phyloP scores from a whole-genome alignment of 2,797 vertebrate genomes.

The Semaprochilodus insignis region DNA sequence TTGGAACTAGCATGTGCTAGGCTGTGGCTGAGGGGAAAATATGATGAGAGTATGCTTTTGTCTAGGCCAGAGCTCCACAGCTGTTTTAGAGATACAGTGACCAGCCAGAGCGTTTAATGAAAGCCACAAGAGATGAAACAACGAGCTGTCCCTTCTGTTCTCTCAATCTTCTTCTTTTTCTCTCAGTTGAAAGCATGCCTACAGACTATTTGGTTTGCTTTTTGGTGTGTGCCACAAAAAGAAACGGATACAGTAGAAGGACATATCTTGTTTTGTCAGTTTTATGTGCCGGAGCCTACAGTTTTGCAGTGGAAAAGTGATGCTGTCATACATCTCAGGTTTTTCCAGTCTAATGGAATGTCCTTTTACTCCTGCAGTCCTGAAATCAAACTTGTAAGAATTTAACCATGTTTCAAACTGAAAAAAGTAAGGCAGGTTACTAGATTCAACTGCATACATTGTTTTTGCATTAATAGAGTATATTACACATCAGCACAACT shows the following conservation, averaged over 20 bases:
- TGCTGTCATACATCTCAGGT: slow-evolving; percentile 3
- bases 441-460: not conserved
- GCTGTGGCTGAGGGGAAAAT: slow-evolving; percentile 69
- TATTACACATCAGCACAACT: too few species aligned
- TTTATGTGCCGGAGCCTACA: not conserved
- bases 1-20: slow-evolving; percentile 59
- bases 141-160: slow-evolving; percentile 43
- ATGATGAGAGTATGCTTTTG: slow-evolving; percentile 71
- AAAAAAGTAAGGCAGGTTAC: not conserved
- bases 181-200: not conserved
- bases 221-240: not conserved
- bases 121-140: slow-evolving; percentile 59
- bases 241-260: not conserved
- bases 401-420: slow-evolving; percentile 29
- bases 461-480: too few species aligned
- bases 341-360: not conserved
- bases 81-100: slow-evolving; percentile 76
- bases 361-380: slow-evolving; percentile 1
- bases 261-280: not conserved
- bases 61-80: slow-evolving; percentile 66
- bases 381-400: not conserved
- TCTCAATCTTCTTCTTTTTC: slow-evolving; percentile 11
- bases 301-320: not conserved
- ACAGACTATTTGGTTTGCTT: not conserved
- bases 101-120: slow-evolving; percentile 56